Base-by-base conservation (phyloP, 2,113 vertebrate genomes). In the Penelope pileata region DNA sequence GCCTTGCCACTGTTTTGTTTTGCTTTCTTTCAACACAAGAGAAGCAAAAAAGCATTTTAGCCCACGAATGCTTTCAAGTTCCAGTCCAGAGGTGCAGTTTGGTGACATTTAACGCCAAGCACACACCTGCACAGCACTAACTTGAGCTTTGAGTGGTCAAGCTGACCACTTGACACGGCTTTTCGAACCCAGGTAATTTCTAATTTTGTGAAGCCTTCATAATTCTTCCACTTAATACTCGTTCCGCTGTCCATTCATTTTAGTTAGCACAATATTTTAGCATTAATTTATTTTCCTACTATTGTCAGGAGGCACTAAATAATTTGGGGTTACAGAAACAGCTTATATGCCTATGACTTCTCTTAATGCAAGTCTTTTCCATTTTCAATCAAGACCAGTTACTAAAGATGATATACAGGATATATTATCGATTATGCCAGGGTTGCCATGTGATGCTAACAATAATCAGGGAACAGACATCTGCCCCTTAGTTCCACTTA, bases 401-500 rank as follows among this genome's bases (percentile, higher is more conserved):
- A 67, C 40, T 86, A 48, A 90, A 84, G 60, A 80, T 86, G 45
- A 72, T 32, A 53, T 30, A 72, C 16, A 83, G 42, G 40, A 36
- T 62, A 34, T 50, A 66, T 38, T 51, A 66, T 66, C 81, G 86
- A 86, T 92, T 82, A 83, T 86, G 26, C 10, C 70, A 78, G 83
- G 40, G 81, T 90, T 83, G 83, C 42, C 73, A 47, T 53, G 72
- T 6, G 16, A 59, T 59, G 69, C 43, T 94, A 92, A 79, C 34
- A 75, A 87, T 80, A n/a, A 48, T 66, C 51, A 70, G 67, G 72
- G 40, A 77, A 73, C 87, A 92, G 18, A 69, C 36, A 54, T 23
- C 50, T 78, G 77, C 40, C 81, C 88, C 66, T 94, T 72, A 88
- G 83, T 94, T 96, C 90, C 92, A 88, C 79, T 84, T 75, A 84